Evolutionary conservation across 2,113 vertebrate species (phyloP).

Genomic region (Bubo scandiacus): DNA sequence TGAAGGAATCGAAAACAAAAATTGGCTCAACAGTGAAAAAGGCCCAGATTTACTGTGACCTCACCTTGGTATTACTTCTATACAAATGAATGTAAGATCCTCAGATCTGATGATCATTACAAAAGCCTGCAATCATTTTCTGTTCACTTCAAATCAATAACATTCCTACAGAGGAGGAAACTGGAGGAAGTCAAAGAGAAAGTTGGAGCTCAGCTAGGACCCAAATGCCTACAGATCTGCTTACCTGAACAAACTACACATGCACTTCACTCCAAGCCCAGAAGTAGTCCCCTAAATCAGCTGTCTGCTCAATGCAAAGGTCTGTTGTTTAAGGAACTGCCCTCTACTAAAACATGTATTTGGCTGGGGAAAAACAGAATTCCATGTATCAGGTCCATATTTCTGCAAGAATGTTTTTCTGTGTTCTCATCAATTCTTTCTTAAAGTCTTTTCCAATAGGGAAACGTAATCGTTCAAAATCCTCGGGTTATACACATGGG

Average conservation of each 20-base stretch:
- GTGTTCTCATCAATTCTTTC: not conserved
- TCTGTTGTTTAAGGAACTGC: not conserved
- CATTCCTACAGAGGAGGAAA: not conserved
- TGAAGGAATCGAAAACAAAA: not conserved
- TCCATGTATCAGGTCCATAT: rapidly evolving
- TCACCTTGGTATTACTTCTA: not conserved
- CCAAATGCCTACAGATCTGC: not conserved
- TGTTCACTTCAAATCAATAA: not conserved
- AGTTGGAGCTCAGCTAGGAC: not conserved
- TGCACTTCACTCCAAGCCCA: not conserved
- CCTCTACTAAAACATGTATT: not conserved
- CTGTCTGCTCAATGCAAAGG: not conserved
- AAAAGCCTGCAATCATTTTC: not conserved
- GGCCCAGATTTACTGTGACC: not conserved
- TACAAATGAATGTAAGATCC: not conserved
- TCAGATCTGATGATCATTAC: not conserved
- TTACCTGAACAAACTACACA: not conserved
- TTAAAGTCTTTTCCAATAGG: not conserved
- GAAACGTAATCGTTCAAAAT: not conserved
- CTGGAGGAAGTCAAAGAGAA: not conserved
- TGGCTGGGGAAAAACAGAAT: not conserved
- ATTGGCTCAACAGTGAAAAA: rapidly evolving
- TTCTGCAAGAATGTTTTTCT: not conserved
- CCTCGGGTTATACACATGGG: not conserved
- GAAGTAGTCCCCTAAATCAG: not conserved